Base-by-base conservation (phyloP, 2,797 vertebrate genomes). In the Hippopotamyrus pictus region DNA sequence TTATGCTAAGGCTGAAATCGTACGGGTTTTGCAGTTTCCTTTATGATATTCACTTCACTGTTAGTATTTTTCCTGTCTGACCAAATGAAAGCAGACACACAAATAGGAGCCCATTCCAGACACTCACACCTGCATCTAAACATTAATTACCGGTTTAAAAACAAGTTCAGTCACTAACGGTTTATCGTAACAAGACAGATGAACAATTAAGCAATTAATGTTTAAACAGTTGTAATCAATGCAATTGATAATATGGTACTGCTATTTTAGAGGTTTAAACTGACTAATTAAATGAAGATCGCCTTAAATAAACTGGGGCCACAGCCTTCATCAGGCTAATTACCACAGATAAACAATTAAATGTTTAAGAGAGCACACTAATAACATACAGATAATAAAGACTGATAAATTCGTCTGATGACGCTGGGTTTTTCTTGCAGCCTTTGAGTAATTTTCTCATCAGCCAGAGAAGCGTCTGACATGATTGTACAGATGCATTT, bases 121-220 rank as follows among this genome's bases (percentile, higher is more conserved):
- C 7, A 22, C 79, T 48, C 19, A 48, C 82, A 48, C 44, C 82
- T 84, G 82, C 19, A 48, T 48, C 82, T 84, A 79, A 44, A 79
- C 37, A 79, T 41, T 79, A 84, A 84, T 84, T 84, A 50, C 82
- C 46, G 46, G 76, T 48, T 51, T 44, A 79, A 44, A 84, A 50
- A 50, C 82, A 84, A 25, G 44, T 25, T 84, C 46, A 84, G 82
- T 84, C 82, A 29, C 82, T 84, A 50, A 84, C n/a, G 22, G 82
- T 84, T 84, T 84, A 25, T 48, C n/a, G 46, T 44, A 48, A 50
- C 44, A 48, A 12, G 82, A 22, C 46, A 84, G 41, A 84, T 50
- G 46, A 84, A 50, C 82, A 84, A 84, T 84, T 84, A 84, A 84
- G 46, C 82, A 84, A 84, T 48, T 84, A 84, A 48, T 84, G 82